Percentiles rank a stretch among this genome's conserved stretches.
Conservation (phyloP, 2,113 vertebrate genomes). For the Rhipidura dahli region DNA sequence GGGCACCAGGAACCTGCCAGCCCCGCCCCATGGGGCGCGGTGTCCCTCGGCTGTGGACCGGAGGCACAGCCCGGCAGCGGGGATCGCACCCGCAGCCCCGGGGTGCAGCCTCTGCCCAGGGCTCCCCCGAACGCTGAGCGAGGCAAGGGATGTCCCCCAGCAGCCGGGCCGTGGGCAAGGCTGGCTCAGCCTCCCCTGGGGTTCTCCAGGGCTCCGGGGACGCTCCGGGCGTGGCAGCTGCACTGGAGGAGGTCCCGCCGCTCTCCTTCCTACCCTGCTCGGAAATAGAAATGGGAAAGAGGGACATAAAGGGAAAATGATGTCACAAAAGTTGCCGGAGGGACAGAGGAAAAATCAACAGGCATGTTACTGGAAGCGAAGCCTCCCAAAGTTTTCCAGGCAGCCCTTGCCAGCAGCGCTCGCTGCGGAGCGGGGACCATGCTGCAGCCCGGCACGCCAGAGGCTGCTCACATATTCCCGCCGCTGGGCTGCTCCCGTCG, state of each 20-base stretch:
- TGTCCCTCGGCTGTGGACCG: neutral
- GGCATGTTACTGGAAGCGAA: neutral
- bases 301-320: neutral
- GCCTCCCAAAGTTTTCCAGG: neutral
- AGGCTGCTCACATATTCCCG: neutral
- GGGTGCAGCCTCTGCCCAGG: neutral
- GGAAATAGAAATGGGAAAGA: neutral
- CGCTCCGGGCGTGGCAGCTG: accelerated
- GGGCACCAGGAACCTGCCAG: neutral
- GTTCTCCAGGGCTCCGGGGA: accelerated
- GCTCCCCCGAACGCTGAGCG: accelerated
- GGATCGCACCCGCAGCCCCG: accelerated
- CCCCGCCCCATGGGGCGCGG: accelerated
- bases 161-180: neutral
- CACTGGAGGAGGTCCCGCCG: neutral
- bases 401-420: neutral
- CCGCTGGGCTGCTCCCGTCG: neutral
- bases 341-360: neutral
- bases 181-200: neutral
- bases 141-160: neutral
- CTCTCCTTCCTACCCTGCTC: neutral
- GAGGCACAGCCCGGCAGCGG: neutral
- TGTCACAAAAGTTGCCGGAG: neutral
- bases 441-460: neutral
- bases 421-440: accelerated